phyloP scores from a whole-genome alignment of 2,888 invertebrate genomes.

The Lasioglossum marginatum region DNA sequence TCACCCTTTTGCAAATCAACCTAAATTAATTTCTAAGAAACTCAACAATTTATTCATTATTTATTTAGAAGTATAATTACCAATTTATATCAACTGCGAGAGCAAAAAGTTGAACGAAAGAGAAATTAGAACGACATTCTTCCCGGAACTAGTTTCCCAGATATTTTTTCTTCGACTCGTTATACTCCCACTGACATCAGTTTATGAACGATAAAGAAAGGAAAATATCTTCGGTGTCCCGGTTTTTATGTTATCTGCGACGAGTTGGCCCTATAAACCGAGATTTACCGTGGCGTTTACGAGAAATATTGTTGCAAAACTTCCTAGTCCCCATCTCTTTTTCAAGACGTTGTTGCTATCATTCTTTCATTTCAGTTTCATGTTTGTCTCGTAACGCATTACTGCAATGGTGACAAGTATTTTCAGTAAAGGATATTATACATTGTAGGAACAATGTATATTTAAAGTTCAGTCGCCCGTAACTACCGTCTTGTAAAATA shows the following conservation, averaged over 20 bases:
- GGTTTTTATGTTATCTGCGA: constrained; percentile 52
- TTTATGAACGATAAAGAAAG: not conserved
- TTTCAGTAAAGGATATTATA: not conserved
- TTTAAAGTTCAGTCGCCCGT: not conserved
- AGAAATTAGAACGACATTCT: not conserved
- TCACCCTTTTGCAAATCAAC: too few species aligned
- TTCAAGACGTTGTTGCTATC: not conserved
- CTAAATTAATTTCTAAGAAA: too few species aligned
- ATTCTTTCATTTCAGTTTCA: not conserved
- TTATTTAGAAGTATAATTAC: too few species aligned
- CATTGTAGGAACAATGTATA: not conserved
- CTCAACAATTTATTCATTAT: too few species aligned
- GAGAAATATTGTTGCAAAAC: constrained; percentile 53
- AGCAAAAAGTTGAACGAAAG: too few species aligned
- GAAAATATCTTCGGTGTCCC: constrained; percentile 8
- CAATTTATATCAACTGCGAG: too few species aligned
- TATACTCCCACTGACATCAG: too few species aligned
- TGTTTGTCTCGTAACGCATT: not conserved
- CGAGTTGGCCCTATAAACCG: constrained; percentile 52
- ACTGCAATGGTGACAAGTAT: not conserved
- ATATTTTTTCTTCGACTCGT: not conserved
- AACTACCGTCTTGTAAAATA: not conserved
- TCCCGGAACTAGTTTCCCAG: not conserved
- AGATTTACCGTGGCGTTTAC: constrained; percentile 64
- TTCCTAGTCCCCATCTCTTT: constrained; percentile 41